phyloP scores from a whole-genome alignment of 53 echinoderm and acorn worm genomes.

The Holothuria leucospilota region DNA sequence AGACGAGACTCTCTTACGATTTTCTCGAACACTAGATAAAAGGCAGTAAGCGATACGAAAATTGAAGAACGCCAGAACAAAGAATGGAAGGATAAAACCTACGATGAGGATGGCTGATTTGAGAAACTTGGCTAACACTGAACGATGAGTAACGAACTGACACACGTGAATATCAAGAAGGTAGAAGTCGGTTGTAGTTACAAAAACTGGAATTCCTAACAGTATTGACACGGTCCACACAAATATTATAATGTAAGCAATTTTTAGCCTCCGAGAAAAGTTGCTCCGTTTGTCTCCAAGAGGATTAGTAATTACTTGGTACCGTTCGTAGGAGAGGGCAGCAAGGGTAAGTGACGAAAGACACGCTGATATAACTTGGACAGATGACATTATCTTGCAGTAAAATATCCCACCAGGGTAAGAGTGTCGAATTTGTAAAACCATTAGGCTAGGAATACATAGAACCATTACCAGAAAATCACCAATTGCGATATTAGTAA shows the following conservation, averaged over 20 bases:
- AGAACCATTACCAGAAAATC: constrained; percentile 3
- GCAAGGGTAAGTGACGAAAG: neutral
- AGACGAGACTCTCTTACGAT: neutral
- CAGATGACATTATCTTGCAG: constrained; percentile 2
- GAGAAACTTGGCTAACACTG: neutral
- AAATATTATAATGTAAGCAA: neutral
- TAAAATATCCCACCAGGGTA: constrained; percentile 15
- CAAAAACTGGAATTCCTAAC: neutral
- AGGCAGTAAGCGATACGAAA: neutral
- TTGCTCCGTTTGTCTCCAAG: neutral
- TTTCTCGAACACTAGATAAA: neutral
- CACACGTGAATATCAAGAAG: neutral
- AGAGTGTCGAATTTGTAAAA: neutral
- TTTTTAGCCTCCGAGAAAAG: neutral
- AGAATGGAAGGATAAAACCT: neutral
- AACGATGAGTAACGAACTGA: neutral
- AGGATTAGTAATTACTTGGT: constrained; percentile 28
- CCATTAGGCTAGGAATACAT: neutral
- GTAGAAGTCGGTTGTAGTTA: neutral
- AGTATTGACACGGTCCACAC: neutral
- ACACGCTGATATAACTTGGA: neutral
- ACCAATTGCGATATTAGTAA: constrained; percentile 16
- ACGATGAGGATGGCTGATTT: neutral
- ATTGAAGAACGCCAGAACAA: constrained; percentile 11
- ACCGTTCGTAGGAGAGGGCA: constrained; percentile 21